Evolutionary conservation across 2,797 vertebrate genomes (phyloP), one percentile per base, ranked within the genome.

Genomic region (Babyrousa celebensis): DNA sequence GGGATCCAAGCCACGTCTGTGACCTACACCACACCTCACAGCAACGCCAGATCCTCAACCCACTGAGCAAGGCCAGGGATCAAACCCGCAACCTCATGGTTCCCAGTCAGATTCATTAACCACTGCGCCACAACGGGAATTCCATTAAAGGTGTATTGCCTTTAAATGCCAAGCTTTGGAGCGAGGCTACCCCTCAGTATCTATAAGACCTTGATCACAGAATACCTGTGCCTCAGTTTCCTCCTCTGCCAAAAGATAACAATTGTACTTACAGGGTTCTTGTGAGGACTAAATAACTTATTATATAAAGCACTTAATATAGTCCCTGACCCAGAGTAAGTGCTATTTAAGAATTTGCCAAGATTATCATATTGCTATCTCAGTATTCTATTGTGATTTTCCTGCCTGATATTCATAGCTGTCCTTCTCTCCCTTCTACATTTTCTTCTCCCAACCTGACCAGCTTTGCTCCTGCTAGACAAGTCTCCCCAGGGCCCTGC

Each of bases 261-360:
- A 83, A 62, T 75, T 75, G 18, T 75, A 77, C 17, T 93, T 48
- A 71, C 5, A 27, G 20, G 9, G 17, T 58, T 71, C 40, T 12
- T 20, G 6, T 80, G 32, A 94, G 9, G 15, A 85, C 29, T 52
- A 87, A 94, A 60, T 85, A 32, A 77, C 2, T 82, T 54, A 82
- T 78, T 86, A 48, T 21, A 60, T 54, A 85, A 96, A 77, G 20
- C 11, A 48, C n/a, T 79, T 91, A 71, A 74, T 90, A 72, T 68
- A 77, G 25, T 29, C 60, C 20, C 68, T 85, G 36, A 32, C 32
- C 12, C 70, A 85, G 12, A 92, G 11, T 52, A 58, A 72, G 12
- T 75, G 12, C 29, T 78, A 36, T 67, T 2, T 77, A 78, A 63
- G 18, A 77, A 70, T 65, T 96, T 94, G 5, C 23, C 62, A 80